Base-by-base conservation (phyloP, 2,888 invertebrate genomes). In the Pedicia rivosa region DNA sequence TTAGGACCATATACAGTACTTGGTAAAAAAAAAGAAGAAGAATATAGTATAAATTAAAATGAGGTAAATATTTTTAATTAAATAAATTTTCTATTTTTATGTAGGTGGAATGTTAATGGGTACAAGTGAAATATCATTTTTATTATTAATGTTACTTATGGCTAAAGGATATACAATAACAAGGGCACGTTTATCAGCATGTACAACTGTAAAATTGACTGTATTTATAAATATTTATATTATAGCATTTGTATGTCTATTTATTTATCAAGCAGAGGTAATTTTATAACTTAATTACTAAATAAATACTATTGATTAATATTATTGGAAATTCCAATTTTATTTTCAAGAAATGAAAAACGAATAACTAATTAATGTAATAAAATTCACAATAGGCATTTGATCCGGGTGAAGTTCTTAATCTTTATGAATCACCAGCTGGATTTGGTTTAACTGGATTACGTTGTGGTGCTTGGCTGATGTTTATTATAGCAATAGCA, bases 141-240 rank as follows among this genome's bases (percentile, higher is more conserved):
- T 91, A 1, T 61, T 88, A 1, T 63, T 91, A 10, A 63, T 92
- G 36, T 65, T 92, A 2, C 62, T 92, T 5, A 64, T 92, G 58
- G 88, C 80, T 0, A 88, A 91, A 53, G 92, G 92, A 0, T 92
- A 79, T 56, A 91, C 90, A 0, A 79, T 92, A 19, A 92, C 91
- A 0, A 68, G 90, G 35, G 90, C 84, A 0, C 65, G 83, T 1
- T 65, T 92, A 15, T 74, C 81, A 35, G 61, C 74, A 0, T 65
- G 67, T 9, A 79, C 82, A 43, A 74, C 78, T 0, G 70, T 84
- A 31, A 82, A 80, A 56, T 61, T 92, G 34, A 76, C 80, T 1
- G 61, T 80, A 3, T 90, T 91, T 58, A 78, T 86, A 69, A 77
- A 78, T 44, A 51, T 75, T 6, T 90, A 83, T 49, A 62, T 73